Conservation (phyloP, 2,888 invertebrate species). For the Seira ritae region DNA sequence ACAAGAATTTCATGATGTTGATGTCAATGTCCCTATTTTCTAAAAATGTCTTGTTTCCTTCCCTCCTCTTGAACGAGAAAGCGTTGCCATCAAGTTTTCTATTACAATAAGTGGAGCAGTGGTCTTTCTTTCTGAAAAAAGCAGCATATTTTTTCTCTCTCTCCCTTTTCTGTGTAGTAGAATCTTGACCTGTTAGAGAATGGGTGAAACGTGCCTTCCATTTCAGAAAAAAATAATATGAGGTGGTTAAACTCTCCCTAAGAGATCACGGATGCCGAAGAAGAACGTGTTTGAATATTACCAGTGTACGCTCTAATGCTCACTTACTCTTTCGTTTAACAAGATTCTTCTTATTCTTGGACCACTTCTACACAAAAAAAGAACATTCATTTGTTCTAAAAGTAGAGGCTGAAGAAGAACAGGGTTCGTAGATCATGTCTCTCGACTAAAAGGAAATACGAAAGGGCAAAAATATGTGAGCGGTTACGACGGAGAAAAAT, state of each 20-base stretch:
- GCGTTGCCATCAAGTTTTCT: constrained; percentile 14
- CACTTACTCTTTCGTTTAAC: constrained; percentile 21
- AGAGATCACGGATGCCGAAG: constrained; percentile 47
- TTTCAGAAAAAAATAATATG: constrained; percentile 42
- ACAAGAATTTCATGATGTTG: constrained; percentile 18
- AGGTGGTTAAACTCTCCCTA: constrained; percentile 41
- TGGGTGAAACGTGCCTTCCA: constrained; percentile 61
- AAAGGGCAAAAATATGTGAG: neutral
- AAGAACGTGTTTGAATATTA: constrained; percentile 41
- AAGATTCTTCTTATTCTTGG: neutral
- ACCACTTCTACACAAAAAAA: neutral
- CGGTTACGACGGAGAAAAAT: neutral
- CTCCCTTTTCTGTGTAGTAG: constrained; percentile 1
- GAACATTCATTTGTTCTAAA: constrained; percentile 20
- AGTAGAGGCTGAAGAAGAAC: neutral
- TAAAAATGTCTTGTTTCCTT: constrained; percentile 38
- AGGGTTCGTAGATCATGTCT: constrained; percentile 22
- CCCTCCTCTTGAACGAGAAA: neutral
- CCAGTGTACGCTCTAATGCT: constrained; percentile 24
- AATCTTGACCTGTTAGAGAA: constrained; percentile 64
- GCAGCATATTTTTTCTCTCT: constrained; percentile 34
- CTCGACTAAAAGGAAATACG: constrained; percentile 12
- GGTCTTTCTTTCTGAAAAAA: constrained; percentile 15
- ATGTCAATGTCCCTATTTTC: constrained; percentile 48
- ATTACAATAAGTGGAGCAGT: constrained; percentile 2